Base-by-base conservation (phyloP, 2,888 invertebrate genomes). In the Therioaphis trifolii region DNA sequence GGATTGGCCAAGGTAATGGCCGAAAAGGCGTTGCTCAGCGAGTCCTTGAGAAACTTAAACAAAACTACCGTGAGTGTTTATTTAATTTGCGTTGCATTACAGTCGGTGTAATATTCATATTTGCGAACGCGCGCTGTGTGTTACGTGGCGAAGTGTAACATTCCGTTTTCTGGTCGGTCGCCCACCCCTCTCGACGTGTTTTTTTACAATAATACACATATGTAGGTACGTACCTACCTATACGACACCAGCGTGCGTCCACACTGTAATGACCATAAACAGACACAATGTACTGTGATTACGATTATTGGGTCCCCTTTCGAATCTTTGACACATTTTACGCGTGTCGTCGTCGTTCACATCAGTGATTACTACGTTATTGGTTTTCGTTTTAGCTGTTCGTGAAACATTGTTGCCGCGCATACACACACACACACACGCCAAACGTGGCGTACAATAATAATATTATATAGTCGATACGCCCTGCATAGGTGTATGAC, bases 21-120 rank as follows among this genome's bases (percentile, higher is more conserved):
- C 49, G 80, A 82, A 82, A 82, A 82, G 29, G 71, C 72, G 49
- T 82, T 82, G 4, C 80, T 82, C 63, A 63, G 72, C 49, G 49
- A 82, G 35, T 82, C 80, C 29, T 82, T 82, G 72, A 82, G 24
- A 29, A 82, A 74, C 49, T 49, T 72, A 74, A 82, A 82, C 72
- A 82, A 82, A 74, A 49, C 61, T 74, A 49, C 80, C 72, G 80
- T 82, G 18, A 82, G 80, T 82, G 63, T 49, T 72, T 63, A 40
- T 61, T 46, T 79, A 71, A 79, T 68, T 79, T 14, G 55, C 46
- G 46, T 49, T 46, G 63, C 63, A 29, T 27, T 46, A 46, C 29
- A 40, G n/a, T 46, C n/a, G 14, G n/a, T 63, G 46, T 27, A 27
- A 55, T 74, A 55, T 74, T 21, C 24, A 21, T 55, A 15, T 55